Conservation (phyloP, 2,113 vertebrate species). For the Ondatra zibethicus region DNA sequence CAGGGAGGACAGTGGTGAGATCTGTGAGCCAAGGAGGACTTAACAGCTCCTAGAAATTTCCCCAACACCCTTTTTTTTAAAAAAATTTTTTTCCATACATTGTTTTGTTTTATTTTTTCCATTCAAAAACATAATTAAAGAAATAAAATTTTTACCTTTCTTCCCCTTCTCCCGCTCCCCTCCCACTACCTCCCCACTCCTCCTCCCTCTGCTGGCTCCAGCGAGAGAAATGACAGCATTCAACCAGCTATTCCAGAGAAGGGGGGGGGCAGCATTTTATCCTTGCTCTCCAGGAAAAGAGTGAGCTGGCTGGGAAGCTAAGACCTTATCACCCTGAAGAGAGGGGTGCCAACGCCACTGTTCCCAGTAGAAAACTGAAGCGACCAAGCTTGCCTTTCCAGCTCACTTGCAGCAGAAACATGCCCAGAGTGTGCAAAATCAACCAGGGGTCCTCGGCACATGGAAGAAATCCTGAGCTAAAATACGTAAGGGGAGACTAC, state of each 20-base stretch:
- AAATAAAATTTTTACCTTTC: too few relatives aligned
- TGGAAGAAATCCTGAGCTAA: background rate
- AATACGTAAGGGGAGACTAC: rapidly evolving
- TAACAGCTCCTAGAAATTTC: background rate
- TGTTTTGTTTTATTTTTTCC: too few relatives aligned
- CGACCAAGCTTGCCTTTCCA: background rate
- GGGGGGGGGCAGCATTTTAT: rapidly evolving
- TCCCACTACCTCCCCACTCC: too few relatives aligned
- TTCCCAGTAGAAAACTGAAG: background rate
- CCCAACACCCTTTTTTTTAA: background rate
- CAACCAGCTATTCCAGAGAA: background rate
- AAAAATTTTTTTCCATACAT: too few relatives aligned
- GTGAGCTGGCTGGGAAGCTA: background rate
- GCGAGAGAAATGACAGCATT: background rate
- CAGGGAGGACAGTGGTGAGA: slow-evolving; percentile 80
- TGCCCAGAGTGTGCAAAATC: background rate
- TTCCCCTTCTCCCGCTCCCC: too few relatives aligned
- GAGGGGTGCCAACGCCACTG: background rate
- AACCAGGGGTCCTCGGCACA: background rate
- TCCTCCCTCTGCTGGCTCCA: rapidly evolving
- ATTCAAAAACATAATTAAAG: too few relatives aligned
- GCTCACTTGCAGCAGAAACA: background rate
- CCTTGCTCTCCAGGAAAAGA: background rate
- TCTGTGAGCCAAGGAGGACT: background rate
- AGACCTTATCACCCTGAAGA: background rate